Conservation (phyloP, 1,140 invertebrate genomes). For the Drosophila repleta region DNA sequence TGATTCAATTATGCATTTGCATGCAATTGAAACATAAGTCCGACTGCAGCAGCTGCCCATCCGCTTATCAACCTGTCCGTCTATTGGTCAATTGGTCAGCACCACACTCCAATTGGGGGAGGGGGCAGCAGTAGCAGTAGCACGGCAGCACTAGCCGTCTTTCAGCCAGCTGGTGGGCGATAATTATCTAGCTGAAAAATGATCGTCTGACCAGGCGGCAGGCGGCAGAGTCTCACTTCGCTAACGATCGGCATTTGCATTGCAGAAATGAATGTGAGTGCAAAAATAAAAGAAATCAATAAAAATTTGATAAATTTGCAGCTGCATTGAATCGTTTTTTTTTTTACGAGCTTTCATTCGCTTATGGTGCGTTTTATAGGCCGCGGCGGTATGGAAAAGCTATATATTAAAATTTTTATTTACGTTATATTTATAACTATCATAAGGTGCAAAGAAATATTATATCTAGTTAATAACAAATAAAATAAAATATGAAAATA, state of each 20-base stretch:
- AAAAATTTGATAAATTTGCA: constrained; percentile 42
- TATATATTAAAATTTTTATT: too few species aligned
- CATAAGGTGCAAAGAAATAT: too few species aligned
- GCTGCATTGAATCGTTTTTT: constrained; percentile 40
- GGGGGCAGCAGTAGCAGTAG: constrained; percentile 3
- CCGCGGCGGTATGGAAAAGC: neutral
- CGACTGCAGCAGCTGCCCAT: constrained; percentile 45
- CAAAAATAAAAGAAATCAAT: constrained; percentile 38
- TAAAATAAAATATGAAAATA: too few species aligned
- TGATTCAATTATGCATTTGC: constrained; percentile 79
- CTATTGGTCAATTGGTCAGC: constrained; percentile 60
- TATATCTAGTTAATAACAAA: too few species aligned
- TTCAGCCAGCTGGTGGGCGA: constrained; percentile 66
- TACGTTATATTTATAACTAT: too few species aligned
- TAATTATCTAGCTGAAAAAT: constrained; percentile 77
- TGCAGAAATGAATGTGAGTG: constrained; percentile 6
- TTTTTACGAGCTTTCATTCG: constrained; percentile 35
- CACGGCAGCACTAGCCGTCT: constrained; percentile 32
- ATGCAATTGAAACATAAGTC: constrained; percentile 73
- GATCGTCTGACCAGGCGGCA: constrained; percentile 61
- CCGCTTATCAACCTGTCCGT: constrained; percentile 41
- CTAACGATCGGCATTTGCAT: constrained; percentile 74
- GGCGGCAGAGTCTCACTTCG: constrained; percentile 51
- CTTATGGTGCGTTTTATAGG: constrained; percentile 50
- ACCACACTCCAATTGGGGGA: constrained; percentile 45